phyloP scores from a whole-genome alignment of 1,140 invertebrate genomes.

The Drosophila willistoni region DNA sequence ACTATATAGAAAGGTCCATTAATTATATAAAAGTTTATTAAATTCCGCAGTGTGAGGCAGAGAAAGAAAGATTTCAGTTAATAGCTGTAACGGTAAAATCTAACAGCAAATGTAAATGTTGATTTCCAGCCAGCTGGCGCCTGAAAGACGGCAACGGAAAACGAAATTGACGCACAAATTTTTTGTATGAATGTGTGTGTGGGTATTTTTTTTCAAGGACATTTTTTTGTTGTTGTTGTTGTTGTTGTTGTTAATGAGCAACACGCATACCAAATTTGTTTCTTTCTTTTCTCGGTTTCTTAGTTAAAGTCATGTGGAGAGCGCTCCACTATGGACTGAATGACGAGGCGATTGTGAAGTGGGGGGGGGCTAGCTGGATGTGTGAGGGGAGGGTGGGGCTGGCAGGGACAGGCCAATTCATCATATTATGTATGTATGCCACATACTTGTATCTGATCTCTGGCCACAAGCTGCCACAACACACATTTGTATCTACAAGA shows the following conservation, averaged over 20 bases:
- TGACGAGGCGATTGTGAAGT: not conserved
- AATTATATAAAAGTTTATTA: slow-evolving; percentile 22
- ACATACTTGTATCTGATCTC: slow-evolving; percentile 10
- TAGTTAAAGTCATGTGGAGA: not conserved
- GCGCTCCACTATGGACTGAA: not conserved
- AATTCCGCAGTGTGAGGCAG: slow-evolving; percentile 6
- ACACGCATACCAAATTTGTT: slow-evolving; percentile 19
- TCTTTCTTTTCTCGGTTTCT: not conserved
- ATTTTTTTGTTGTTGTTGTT: not conserved
- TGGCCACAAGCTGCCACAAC: slow-evolving; percentile 42
- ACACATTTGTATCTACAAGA: slow-evolving; percentile 47
- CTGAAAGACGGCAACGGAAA: slow-evolving; percentile 25
- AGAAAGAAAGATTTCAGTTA: not conserved
- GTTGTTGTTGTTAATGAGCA: slow-evolving; percentile 8
- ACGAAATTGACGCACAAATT: slow-evolving; percentile 11
- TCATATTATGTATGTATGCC: slow-evolving; percentile 16
- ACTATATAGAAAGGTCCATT: not conserved
- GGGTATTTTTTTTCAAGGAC: slow-evolving; percentile 2
- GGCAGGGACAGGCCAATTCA: slow-evolving; percentile 15
- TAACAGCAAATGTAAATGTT: slow-evolving; percentile 8
- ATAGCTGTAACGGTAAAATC: slow-evolving; percentile 13
- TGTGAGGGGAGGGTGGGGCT: not conserved
- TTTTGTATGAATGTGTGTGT: not conserved
- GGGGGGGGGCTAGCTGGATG: not conserved
- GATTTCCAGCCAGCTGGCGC: slow-evolving; percentile 18